Base-by-base conservation (phyloP, 2,113 vertebrate species). In the Epinephelus fuscoguttatus region DNA sequence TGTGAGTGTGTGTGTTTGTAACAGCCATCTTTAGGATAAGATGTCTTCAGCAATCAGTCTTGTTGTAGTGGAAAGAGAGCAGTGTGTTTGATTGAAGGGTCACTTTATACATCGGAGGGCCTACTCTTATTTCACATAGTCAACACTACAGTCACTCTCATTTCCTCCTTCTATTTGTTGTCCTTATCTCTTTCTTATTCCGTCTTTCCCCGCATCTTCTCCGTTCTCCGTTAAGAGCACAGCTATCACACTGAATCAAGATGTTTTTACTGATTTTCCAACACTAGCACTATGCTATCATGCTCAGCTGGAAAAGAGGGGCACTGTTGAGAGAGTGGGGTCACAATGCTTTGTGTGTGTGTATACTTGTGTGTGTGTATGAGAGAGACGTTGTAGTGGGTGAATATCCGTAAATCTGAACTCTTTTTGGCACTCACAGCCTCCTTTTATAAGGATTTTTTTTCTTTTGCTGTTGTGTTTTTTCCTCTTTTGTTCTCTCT, bases 41-140 rank as follows among this genome's bases (percentile, higher is more conserved):
- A 90, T 49, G 75, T 91, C 92, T 93, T 78, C 63, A 84, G 91
- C 87, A 94, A 93, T 93, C 93, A 93, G 84, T 64, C 53, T 75
- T 67, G 80, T 82, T 80, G 85, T 78, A 45, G 84, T 82, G 70
- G 60, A 62, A 64, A 73, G 67, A 73, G 62, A 82, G 59, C 70
- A n/a, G 50, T 84, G 78, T 85, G 74, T 90, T 87, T 94, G 93
- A 94, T 94, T 94, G 92, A 89, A 93, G 93, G 84, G 82, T 91
- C 93, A 91, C 93, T 93, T 92, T 87, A 85, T 88, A 74, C 85
- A 83, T 80, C 19, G 12, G 60, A 90, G 85, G 82, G 50, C 81
- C 73, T 81, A 45, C 84, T 90, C 84, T 89, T 79, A 85, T 85
- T 81, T 84, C 30, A 50, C 81, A 75, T 68, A 50, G 82, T 88